A percentile compares a stretch with the other conserved stretches of the same genome.
Evolutionary conservation across 2,888 invertebrate species (phyloP).

Genomic region (Aphrophora alni): DNA sequence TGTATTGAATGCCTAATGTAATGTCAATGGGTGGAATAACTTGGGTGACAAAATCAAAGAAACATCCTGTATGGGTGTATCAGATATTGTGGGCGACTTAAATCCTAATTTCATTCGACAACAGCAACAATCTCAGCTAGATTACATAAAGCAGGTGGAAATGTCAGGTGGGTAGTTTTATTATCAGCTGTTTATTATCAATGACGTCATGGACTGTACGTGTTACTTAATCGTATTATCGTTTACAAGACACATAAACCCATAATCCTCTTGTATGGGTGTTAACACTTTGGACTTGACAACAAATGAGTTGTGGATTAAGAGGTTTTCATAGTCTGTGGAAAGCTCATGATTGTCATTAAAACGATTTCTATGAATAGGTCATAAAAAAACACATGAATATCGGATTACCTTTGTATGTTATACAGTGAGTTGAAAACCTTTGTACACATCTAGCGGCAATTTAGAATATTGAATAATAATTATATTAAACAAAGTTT

Average conservation of each 20-base stretch:
- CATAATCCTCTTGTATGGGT: background rate
- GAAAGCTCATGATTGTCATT: too few species aligned
- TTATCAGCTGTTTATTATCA: conserved; percentile 2
- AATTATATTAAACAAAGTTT: too few species aligned
- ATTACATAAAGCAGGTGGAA: background rate
- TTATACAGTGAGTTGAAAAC: too few species aligned
- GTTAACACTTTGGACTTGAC: background rate
- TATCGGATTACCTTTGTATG: too few species aligned
- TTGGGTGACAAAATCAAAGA: background rate
- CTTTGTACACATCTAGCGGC: too few species aligned
- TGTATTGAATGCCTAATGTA: too few species aligned
- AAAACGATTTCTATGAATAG: too few species aligned
- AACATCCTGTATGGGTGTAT: background rate
- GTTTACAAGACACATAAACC: background rate
- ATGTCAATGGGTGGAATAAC: background rate
- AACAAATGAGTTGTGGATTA: background rate
- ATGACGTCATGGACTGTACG: background rate
- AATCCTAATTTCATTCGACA: background rate
- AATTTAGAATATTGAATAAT: too few species aligned
- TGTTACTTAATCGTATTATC: background rate
- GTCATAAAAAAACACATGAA: too few species aligned
- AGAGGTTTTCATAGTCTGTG: background rate
- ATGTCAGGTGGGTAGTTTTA: background rate
- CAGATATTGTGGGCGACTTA: background rate
- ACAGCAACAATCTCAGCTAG: background rate